Evolutionary conservation across 2,113 vertebrate genomes (phyloP).

Genomic region (Piaya cayana): DNA sequence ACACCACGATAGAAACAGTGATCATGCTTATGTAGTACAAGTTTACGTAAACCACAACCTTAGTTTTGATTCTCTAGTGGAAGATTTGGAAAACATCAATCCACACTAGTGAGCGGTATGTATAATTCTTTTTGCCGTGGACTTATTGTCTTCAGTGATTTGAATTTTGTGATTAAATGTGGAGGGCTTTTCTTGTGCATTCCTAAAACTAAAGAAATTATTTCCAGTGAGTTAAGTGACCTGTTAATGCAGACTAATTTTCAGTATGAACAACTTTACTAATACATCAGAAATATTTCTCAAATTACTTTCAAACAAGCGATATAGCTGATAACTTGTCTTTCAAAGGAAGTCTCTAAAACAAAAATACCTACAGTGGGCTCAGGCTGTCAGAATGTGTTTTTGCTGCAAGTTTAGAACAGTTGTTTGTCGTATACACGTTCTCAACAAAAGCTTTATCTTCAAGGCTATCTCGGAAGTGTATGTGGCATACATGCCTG

Average conservation of each 20-base stretch:
- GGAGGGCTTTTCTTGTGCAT: not conserved
- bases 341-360: not conserved
- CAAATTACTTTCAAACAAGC: not conserved
- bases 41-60: not conserved
- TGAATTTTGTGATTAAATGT: not conserved
- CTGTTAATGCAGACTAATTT: not conserved
- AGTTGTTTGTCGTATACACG: not conserved
- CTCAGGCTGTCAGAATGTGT: not conserved
- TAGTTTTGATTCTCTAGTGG: not conserved
- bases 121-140: not conserved
- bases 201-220: not conserved
- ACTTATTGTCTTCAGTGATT: not conserved
- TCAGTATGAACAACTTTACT: not conserved
- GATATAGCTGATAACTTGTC: not conserved
- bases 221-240: not conserved
- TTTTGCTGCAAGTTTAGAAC: not conserved
- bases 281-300: not conserved
- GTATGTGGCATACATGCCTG: rapidly evolving
- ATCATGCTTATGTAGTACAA: not conserved
- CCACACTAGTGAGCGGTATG: not conserved
- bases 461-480: not conserved
- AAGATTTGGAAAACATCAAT: not conserved
- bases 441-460: not conserved
- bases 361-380: not conserved
- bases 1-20: not conserved